Evolutionary conservation across 2,888 invertebrate species (phyloP).

Genomic region (Nasonovia ribisnigri): DNA sequence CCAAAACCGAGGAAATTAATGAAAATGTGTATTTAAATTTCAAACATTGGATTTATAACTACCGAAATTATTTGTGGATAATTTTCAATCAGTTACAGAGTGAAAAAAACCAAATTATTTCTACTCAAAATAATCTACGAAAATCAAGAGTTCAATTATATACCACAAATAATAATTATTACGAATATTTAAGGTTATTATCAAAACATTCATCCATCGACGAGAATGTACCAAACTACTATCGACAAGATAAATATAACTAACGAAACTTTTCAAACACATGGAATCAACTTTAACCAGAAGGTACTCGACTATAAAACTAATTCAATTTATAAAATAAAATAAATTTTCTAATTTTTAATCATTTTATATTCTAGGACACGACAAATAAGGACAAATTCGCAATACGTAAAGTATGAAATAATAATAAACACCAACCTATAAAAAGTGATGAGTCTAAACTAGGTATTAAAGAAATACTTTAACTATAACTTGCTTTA

Average conservation of each 20-base stretch:
- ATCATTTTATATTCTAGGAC: not conserved
- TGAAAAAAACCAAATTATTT: not conserved
- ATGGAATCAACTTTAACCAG: not conserved
- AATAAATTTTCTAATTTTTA: not conserved
- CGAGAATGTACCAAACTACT: not conserved
- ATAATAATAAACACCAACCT: not conserved
- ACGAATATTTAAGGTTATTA: not conserved
- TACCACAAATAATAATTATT: not conserved
- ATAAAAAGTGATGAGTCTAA: not conserved
- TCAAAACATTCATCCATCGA: not conserved
- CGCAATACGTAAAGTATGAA: not conserved
- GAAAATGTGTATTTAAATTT: not conserved
- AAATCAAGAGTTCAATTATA: not conserved
- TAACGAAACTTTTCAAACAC: not conserved
- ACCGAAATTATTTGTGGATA: not conserved
- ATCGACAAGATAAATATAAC: not conserved
- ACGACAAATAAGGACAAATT: not conserved
- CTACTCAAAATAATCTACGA: not conserved
- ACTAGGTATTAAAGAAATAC: not conserved
- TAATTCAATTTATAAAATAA: not conserved
- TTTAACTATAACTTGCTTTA: not conserved
- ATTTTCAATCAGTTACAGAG: not conserved
- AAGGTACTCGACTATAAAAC: not conserved
- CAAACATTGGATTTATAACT: not conserved
- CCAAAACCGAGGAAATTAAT: not conserved